Evolutionary conservation across 2,888 invertebrate genomes (phyloP).

Genomic region (Andrena flavipes): DNA sequence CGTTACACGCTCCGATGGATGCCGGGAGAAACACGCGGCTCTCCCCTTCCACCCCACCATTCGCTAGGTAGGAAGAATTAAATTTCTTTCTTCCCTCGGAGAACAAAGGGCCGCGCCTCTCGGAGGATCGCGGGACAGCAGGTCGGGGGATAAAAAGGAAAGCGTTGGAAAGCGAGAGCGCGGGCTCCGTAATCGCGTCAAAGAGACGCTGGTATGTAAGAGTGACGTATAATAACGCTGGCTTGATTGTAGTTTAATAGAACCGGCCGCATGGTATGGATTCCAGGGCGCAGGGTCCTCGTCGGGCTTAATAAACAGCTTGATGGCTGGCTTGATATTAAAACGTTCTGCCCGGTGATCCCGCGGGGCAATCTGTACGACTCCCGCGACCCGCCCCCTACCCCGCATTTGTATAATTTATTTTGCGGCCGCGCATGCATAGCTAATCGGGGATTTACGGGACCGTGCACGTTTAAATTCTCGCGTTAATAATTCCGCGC

Average conservation of each 20-base stretch:
- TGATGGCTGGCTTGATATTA: background rate
- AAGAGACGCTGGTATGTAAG: background rate
- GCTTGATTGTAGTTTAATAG: constrained; percentile 39
- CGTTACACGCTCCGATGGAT: background rate
- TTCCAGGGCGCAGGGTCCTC: background rate
- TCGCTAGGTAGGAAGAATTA: constrained; percentile 27
- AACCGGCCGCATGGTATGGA: background rate
- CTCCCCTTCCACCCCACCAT: too few relatives aligned
- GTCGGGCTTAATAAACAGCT: constrained; percentile 18
- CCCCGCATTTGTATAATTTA: constrained; percentile 48
- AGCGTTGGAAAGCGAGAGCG: background rate
- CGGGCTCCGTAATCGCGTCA: constrained; percentile 1
- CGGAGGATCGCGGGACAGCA: background rate
- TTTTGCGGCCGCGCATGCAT: constrained; percentile 53
- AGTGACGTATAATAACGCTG: constrained; percentile 16
- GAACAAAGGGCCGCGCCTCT: constrained; percentile 29
- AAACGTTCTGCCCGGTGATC: constrained; percentile 6
- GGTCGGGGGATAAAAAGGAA: background rate
- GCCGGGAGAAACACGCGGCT: background rate
- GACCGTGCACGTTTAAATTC: constrained; percentile 28
- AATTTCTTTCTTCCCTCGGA: constrained; percentile 28
- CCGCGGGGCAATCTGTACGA: constrained; percentile 2
- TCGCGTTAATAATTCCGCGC: constrained; percentile 47
- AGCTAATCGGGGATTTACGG: constrained; percentile 47
- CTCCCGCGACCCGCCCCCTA: background rate